These are phyloP conservation scores for Mus pahari DNA, from an alignment of 2,113 vertebrate species.

Conservation along the genomic window DNA sequence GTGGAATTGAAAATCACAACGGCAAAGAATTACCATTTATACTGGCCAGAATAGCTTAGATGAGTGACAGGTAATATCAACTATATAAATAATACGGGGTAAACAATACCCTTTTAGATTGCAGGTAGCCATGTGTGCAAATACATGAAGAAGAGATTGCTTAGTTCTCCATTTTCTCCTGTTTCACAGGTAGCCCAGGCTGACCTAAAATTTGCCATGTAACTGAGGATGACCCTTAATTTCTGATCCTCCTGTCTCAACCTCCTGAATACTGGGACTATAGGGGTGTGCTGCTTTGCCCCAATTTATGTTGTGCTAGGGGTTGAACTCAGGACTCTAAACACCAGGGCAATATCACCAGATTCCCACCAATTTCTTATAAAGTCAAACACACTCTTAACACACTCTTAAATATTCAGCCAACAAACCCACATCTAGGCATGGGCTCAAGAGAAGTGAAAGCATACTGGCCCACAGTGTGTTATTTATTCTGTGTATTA, in stretches of 20 bases:
- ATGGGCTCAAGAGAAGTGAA: not conserved
- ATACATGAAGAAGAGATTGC: not conserved
- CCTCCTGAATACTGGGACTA: not conserved
- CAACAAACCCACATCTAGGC: not conserved
- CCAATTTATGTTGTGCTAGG: not conserved
- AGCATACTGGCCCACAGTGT: not conserved
- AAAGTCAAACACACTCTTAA: not conserved
- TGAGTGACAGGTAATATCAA: not conserved
- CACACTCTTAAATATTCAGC: no score
- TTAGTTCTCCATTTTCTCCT: not conserved
- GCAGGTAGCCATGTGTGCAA: not conserved
- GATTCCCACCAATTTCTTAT: not conserved
- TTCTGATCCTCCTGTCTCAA: not conserved
- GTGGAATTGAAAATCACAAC: not conserved
- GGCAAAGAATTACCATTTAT: not conserved
- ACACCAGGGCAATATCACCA: not conserved
- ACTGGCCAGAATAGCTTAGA: not conserved
- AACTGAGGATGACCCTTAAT: not conserved
- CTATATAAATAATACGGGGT: not conserved
- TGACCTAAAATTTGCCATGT: not conserved
- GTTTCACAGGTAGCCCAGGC: not conserved
- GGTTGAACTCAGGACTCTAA: not conserved
- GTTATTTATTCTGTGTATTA: not conserved
- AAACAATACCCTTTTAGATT: not conserved
- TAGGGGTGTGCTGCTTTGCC: not conserved